Evolutionary conservation across 1,140 invertebrate genomes (phyloP).

Genomic region (Bathynomus jamesi): DNA sequence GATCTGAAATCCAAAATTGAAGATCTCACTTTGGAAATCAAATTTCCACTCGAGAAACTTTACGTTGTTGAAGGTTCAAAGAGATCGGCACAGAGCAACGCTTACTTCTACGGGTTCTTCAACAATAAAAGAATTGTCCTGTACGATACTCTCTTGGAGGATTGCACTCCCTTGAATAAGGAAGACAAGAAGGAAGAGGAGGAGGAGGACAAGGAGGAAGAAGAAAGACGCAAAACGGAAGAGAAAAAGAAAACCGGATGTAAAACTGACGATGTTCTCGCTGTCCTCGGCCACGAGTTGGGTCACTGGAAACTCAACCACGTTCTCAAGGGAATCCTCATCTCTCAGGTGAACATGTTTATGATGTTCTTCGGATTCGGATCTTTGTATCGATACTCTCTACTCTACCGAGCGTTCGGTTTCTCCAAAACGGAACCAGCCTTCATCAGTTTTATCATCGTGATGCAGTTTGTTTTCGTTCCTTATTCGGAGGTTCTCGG

Average conservation of each 20-base stretch:
- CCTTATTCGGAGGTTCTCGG: constrained; percentile 70
- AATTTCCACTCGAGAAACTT: constrained; percentile 90
- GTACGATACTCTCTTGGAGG: constrained; percentile 87
- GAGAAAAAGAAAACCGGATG: constrained; percentile 60
- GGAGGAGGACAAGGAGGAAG: constrained; percentile 25
- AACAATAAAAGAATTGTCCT: constrained; percentile 97
- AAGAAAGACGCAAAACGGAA: constrained; percentile 44
- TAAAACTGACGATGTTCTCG: constrained; percentile 85
- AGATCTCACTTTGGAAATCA: constrained; percentile 70
- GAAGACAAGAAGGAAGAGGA: constrained; percentile 33
- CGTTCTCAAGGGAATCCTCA: constrained; percentile 74
- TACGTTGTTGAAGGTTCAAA: constrained; percentile 97
- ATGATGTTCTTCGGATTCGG: constrained; percentile 84
- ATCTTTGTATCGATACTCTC: constrained; percentile 66
- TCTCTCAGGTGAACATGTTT: constrained; percentile 70
- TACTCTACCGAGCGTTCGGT: constrained; percentile 78
- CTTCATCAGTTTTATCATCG: constrained; percentile 83
- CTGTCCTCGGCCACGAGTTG: constrained; percentile 90
- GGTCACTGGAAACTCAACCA: constrained; percentile 96
- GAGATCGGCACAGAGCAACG: constrained; percentile 91
- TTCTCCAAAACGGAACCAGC: constrained; percentile 76
- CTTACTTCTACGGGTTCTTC: constrained; percentile 96
- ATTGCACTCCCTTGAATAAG: constrained; percentile 48
- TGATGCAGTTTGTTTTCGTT: constrained; percentile 83
- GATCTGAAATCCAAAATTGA: constrained; percentile 79